Percentiles rank a stretch among this genome's conserved stretches.
Conservation (phyloP, 2,113 vertebrate species). For the Cryptomyrus ogoouensis region DNA sequence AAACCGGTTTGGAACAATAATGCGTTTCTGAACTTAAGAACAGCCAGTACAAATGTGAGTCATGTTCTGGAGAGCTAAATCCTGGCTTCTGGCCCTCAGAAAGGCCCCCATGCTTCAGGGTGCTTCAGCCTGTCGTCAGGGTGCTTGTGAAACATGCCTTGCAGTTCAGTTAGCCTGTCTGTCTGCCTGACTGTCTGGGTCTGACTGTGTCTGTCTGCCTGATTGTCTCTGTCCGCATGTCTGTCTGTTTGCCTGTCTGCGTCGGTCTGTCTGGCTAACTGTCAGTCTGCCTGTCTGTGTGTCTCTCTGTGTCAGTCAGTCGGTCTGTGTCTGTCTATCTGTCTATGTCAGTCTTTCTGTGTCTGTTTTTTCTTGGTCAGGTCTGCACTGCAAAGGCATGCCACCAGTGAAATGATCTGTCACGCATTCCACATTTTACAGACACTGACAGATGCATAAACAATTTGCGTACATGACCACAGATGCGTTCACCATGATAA, state of each 20-base stretch:
- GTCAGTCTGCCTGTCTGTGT: neutral
- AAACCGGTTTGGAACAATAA: slow-evolving; percentile 46
- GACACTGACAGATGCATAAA: neutral
- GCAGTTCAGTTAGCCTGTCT: neutral
- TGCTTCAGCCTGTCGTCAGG: neutral
- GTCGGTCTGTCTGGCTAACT: no score
- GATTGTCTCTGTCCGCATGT: neutral
- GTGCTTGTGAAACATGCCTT: neutral
- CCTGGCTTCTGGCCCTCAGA: neutral
- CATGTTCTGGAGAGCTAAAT: neutral
- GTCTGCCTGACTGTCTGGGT: neutral
- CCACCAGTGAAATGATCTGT: neutral
- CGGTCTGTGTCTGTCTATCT: neutral
- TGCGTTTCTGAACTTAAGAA: slow-evolving; percentile 11
- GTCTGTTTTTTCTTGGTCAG: neutral
- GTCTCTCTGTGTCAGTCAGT: neutral
- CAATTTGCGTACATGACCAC: neutral
- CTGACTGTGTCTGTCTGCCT: neutral
- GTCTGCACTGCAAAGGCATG: neutral
- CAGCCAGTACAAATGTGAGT: neutral
- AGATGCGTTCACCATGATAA: neutral
- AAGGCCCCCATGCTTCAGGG: neutral
- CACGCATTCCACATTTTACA: neutral
- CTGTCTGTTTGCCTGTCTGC: neutral
- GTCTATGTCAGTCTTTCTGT: neutral